phyloP scores from a whole-genome alignment of 2,113 vertebrate species.

The Erinaceus europaeus region DNA sequence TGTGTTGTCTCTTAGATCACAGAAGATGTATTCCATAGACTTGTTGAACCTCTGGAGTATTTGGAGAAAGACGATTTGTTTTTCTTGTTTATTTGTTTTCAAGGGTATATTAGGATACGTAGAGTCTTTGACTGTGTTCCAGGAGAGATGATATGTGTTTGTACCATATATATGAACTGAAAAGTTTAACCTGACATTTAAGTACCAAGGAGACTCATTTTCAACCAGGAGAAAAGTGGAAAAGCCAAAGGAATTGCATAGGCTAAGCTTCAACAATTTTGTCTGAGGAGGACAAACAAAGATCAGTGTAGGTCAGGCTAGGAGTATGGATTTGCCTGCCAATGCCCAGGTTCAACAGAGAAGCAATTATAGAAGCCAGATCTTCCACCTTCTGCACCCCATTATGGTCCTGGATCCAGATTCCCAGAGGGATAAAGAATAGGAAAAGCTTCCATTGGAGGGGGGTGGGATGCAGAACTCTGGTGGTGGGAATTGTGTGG shows the following conservation, averaged over 20 bases:
- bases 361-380: no score
- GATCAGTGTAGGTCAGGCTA: neutral
- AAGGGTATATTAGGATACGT: neutral
- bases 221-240: neutral
- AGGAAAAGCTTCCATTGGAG: no score
- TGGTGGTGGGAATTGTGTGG: no score
- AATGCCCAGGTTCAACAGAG: no score
- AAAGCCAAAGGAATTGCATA: neutral
- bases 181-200: slow-evolving; percentile 9
- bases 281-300: neutral
- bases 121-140: neutral
- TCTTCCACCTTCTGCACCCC: no score
- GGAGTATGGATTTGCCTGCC: no score
- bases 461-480: no score
- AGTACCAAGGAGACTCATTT: neutral
- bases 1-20: neutral
- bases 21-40: neutral
- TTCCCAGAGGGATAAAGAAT: no score
- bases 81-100: neutral
- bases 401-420: no score
- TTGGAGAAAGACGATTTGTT: neutral
- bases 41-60: neutral
- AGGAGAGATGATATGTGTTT: neutral
- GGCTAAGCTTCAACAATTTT: no score
- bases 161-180: neutral